Percentiles rank a stretch among this genome's conserved stretches.
phyloP scores from a whole-genome alignment of 2,113 vertebrate genomes.

The Ibidorhyncha struthersii region DNA sequence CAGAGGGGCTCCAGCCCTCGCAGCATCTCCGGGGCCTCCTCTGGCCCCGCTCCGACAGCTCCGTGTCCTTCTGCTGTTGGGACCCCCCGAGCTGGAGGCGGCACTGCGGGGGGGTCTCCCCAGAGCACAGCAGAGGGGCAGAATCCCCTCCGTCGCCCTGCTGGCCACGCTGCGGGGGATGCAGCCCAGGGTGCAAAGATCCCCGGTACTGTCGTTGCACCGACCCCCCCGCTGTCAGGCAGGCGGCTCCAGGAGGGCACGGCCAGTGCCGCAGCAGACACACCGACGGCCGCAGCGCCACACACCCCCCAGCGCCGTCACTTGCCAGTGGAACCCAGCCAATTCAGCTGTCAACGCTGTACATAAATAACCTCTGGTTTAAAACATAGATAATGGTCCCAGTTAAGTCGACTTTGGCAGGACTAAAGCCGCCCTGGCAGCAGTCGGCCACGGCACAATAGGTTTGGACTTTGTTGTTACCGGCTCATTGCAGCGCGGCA shows the following conservation, averaged over 20 bases:
- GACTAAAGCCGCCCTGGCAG: not conserved
- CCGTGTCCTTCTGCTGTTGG: not conserved
- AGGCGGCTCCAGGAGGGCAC: not conserved
- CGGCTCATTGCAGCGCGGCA: rapidly evolving
- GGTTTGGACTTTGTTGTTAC: not conserved
- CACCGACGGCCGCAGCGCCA: rapidly evolving
- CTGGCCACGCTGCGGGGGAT: not conserved
- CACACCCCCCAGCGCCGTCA: not conserved
- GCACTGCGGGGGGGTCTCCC: not conserved
- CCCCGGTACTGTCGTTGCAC: not conserved
- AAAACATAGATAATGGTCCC: rapidly evolving
- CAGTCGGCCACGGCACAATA: not conserved
- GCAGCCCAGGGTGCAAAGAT: not conserved
- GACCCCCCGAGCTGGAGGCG: not conserved
- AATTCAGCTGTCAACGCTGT: not conserved
- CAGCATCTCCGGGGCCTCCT: not conserved
- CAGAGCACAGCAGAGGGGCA: not conserved
- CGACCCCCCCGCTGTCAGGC: rapidly evolving
- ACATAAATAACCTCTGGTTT: not conserved
- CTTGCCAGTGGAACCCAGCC: rapidly evolving
- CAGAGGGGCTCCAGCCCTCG: too few species aligned
- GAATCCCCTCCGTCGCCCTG: not conserved
- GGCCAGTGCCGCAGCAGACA: rapidly evolving
- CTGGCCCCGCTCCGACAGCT: not conserved
- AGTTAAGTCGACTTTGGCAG: not conserved